These are phyloP conservation scores for Neodiprion fabricii DNA, from an alignment of 1,140 invertebrate genomes.

Conservation along the genomic window DNA sequence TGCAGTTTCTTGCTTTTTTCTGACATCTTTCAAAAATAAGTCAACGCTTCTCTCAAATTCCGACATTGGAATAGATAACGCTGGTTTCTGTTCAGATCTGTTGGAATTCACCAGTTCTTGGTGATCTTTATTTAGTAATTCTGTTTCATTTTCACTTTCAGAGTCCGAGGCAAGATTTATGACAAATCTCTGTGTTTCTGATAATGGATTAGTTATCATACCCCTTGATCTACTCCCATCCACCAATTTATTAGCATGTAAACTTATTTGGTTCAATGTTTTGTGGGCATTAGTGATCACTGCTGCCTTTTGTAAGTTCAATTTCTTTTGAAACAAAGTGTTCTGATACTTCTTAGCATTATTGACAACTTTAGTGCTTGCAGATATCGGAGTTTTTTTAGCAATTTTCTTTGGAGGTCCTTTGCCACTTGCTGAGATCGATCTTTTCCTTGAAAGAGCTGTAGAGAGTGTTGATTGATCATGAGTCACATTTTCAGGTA, in stretches of 20 bases:
- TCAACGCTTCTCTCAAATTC: constrained; percentile 57
- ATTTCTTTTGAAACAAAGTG: constrained; percentile 38
- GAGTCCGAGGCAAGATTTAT: constrained; percentile 53
- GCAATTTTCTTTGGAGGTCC: constrained; percentile 37
- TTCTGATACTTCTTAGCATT: constrained; percentile 51
- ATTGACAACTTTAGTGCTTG: constrained; percentile 46
- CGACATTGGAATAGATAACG: constrained; percentile 34
- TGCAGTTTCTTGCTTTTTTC: constrained; percentile 51
- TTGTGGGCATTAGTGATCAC: constrained; percentile 24
- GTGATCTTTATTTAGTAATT: constrained; percentile 18
- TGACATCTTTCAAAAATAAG: constrained; percentile 50
- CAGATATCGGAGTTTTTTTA: constrained; percentile 38
- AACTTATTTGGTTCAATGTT: constrained; percentile 19
- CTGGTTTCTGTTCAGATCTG: constrained; percentile 21
- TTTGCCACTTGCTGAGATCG: constrained; percentile 20
- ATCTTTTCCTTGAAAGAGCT: constrained; percentile 22
- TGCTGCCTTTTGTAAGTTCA: constrained; percentile 42
- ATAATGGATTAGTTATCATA: constrained; percentile 28
- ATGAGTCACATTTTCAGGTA: neutral
- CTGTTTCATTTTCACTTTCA: constrained; percentile 50
- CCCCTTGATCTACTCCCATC: constrained; percentile 27
- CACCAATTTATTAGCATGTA: constrained; percentile 14
- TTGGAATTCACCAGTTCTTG: neutral
- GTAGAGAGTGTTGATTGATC: neutral
- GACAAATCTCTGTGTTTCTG: constrained; percentile 44